Base-by-base conservation (phyloP, 2,797 vertebrate genomes). In the Channallabes apus region DNA sequence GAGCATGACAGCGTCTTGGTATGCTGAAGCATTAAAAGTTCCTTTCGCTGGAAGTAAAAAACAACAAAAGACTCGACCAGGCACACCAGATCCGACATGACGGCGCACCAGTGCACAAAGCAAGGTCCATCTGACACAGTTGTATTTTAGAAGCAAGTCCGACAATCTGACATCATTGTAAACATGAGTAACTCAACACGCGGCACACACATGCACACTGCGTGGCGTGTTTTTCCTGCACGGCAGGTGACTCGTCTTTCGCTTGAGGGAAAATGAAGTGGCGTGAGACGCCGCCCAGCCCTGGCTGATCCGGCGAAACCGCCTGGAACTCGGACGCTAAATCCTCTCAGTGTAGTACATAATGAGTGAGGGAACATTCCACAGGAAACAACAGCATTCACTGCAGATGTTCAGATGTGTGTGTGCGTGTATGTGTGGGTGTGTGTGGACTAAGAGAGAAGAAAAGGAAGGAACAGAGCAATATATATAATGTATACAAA, bases 351-450 rank as follows among this genome's bases (percentile, higher is more conserved):
- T 32, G 15, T 32, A 20, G 17, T 54, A 8, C 17, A 32, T 14
- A 14, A 59, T 6, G 20, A 59, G 27, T 15, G 32, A 4, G 6
- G 6, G 7, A 61, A 59, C 75, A 59, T 77, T 77, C 75, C 56
- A 77, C 56, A 59, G 54, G 29, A 58, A 76, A 32, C 75, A 58
- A 46, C 41, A 46, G 41, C 75, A 38, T 59, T 78, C 56, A 78
- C 3, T 20, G 56, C 29, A 78, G 75, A 38, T 78, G 35, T 61
- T 35, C 24, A 61, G 76, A 61, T 78, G 24, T 32, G 6, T 77
- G 54, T 12, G 5, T 8, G 27, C 22, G 54, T 56, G 51, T 29
- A 8, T 27, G 22, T 72, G 69, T 51, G 24, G 6, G 5, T 24
- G 35, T 0, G 35, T 4, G 68, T 22, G 46, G 8, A 46, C 46